Base-by-base conservation (phyloP, 1,140 invertebrate species). In the Dinoponera quadriceps region DNA sequence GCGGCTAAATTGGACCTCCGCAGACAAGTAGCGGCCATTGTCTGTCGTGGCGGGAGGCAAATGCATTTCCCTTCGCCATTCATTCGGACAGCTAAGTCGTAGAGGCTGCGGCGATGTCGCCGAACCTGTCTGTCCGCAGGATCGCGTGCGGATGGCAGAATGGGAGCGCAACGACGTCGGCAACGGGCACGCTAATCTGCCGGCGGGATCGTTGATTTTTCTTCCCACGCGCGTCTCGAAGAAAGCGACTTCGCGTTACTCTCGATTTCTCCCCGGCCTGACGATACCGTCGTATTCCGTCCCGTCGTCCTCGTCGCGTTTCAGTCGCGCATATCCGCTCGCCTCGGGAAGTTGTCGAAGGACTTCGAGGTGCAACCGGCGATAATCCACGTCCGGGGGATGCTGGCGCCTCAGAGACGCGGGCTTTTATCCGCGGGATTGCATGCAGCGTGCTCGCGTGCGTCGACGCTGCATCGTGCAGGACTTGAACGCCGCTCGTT, bases 41-140 rank as follows among this genome's bases (percentile, higher is more conserved):
- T 86, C 60, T 51, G 68, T 14, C 13, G 29, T 22, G 55, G 33
- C 51, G 63, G 20, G 57, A 68, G 66, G 38, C 60, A 77, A 77
- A 77, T 69, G 75, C 83, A 85, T 74, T 55, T 85, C 72, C 22
- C 29, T 14, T 33, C 66, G 82, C 57, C 59, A 59, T 84, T 85
- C 73, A 72, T 86, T 44, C 22, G 44, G 51, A 55, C 54, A 22
- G 20, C 72, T 44, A 66, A 84, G 51, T 69, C 55, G n/a, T 7
- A 69, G 54, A 48, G 16, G n/a, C 63, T 51, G 49, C 33, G 49
- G 29, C 54, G 60, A 73, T 84, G 22, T 33, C 33, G 54, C n/a
- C 44, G 59, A 57, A 59, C n/a, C 77, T 44, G 78, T 49, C 54
- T 55, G 57, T 29, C 25, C 20, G 69, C 44, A 11, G 69, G 68